Conservation (phyloP, 2,113 vertebrate species). For the Mobula hypostoma region DNA sequence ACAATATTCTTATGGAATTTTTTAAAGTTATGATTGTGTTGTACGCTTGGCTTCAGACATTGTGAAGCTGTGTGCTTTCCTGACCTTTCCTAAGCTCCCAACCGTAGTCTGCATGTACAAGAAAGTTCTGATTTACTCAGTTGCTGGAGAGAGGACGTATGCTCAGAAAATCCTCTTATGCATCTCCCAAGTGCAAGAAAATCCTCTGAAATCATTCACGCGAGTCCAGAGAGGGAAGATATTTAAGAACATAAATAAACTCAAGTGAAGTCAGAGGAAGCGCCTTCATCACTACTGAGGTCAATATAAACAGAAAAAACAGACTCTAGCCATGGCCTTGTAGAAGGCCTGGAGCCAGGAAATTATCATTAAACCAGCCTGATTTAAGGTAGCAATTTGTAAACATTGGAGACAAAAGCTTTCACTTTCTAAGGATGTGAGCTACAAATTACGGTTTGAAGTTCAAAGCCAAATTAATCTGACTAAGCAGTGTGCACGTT, state of each 20-base stretch:
- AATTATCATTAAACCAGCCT: neutral
- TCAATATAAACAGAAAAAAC: constrained; percentile 24
- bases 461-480: neutral
- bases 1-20: too few species aligned
- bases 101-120: neutral
- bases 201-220: neutral
- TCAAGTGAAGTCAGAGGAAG: neutral
- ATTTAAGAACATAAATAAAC: constrained; percentile 10
- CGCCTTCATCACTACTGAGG: neutral
- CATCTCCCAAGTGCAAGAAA: neutral
- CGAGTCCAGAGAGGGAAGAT: neutral
- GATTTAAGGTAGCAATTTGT: neutral
- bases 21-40: neutral
- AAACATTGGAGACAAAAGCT: constrained; percentile 24
- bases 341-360: neutral
- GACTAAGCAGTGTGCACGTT: neutral
- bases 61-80: neutral
- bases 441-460: neutral
- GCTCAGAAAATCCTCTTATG: too few species aligned
- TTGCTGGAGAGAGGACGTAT: neutral
- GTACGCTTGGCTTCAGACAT: neutral
- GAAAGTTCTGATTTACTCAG: neutral
- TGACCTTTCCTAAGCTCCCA: neutral
- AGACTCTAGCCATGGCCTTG: neutral
- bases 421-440: neutral